phyloP scores from a whole-genome alignment of 2,888 invertebrate genomes.

The Charanyca ferruginea region DNA sequence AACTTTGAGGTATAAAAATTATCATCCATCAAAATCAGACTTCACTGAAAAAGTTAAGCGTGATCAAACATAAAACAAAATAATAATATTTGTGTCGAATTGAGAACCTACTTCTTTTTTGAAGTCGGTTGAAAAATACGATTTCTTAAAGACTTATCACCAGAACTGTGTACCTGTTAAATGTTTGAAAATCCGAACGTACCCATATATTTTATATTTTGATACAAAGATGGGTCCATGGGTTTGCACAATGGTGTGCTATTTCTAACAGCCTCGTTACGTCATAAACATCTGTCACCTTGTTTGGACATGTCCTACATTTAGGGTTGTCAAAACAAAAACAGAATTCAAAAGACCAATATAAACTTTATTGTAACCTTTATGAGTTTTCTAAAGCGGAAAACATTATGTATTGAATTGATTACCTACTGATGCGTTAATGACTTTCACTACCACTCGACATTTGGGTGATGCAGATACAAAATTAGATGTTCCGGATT shows the following conservation, averaged over 20 bases:
- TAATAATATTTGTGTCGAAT: no score
- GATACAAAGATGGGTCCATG: slow-evolving; percentile 30
- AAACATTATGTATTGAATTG: not conserved
- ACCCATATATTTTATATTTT: slow-evolving; percentile 29
- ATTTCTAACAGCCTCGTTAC: slow-evolving; percentile 33
- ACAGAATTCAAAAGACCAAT: not conserved
- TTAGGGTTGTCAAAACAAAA: slow-evolving; percentile 18
- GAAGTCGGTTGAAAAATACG: no score
- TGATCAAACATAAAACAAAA: no score
- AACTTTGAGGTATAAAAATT: no score
- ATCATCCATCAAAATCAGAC: no score
- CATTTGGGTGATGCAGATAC: not conserved
- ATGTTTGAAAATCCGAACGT: slow-evolving; percentile 14
- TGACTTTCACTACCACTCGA: not conserved
- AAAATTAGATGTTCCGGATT: not conserved
- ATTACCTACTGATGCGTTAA: not conserved
- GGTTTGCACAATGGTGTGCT: slow-evolving; percentile 10
- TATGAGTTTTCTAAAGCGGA: not conserved
- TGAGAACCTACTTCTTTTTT: no score
- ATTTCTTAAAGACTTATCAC: no score
- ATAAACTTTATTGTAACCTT: not conserved
- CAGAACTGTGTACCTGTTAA: no score
- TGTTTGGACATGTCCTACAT: slow-evolving; percentile 38
- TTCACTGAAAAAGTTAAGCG: no score
- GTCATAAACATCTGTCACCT: slow-evolving; percentile 49